phyloP scores from a whole-genome alignment of 1,140 invertebrate genomes.

The Drosophila triauraria region DNA sequence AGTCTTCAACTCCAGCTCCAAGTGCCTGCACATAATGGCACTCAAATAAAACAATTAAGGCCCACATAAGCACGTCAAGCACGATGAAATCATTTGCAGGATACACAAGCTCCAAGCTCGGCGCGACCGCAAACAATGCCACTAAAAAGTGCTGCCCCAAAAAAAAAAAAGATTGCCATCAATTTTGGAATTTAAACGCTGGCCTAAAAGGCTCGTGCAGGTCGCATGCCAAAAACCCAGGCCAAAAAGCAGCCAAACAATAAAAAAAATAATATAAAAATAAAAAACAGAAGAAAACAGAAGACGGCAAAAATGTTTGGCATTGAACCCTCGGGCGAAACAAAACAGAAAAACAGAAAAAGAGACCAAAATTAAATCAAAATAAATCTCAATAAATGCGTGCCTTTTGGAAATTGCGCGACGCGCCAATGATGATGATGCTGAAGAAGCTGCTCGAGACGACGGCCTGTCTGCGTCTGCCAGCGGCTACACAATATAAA shows the following conservation, averaged over 20 bases:
- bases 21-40: slow-evolving; percentile 80
- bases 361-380: slow-evolving; percentile 66
- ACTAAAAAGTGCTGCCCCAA: slow-evolving; percentile 58
- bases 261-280: slow-evolving; percentile 11
- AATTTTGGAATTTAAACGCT: slow-evolving; percentile 62
- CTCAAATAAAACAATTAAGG: slow-evolving; percentile 83
- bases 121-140: slow-evolving; percentile 32
- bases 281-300: slow-evolving; percentile 30
- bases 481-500: slow-evolving; percentile 76
- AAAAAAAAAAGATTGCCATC: slow-evolving; percentile 65
- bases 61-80: slow-evolving; percentile 77
- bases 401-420: slow-evolving; percentile 59
- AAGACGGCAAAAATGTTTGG: slow-evolving; percentile 69
- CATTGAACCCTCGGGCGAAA: slow-evolving; percentile 74
- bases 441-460: slow-evolving; percentile 73
- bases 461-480: slow-evolving; percentile 70
- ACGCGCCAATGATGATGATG: slow-evolving; percentile 13
- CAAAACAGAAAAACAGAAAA: slow-evolving; percentile 30
- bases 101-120: slow-evolving; percentile 37
- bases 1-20: slow-evolving; percentile 36
- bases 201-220: slow-evolving; percentile 73
- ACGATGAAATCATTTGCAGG: slow-evolving; percentile 80
- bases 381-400: slow-evolving; percentile 82
- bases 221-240: slow-evolving; percentile 71
- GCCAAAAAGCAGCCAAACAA: slow-evolving; percentile 31